These are phyloP conservation scores for Dendrocincla fuliginosa DNA, from an alignment of 2,797 vertebrate species.

Conservation along the genomic window DNA sequence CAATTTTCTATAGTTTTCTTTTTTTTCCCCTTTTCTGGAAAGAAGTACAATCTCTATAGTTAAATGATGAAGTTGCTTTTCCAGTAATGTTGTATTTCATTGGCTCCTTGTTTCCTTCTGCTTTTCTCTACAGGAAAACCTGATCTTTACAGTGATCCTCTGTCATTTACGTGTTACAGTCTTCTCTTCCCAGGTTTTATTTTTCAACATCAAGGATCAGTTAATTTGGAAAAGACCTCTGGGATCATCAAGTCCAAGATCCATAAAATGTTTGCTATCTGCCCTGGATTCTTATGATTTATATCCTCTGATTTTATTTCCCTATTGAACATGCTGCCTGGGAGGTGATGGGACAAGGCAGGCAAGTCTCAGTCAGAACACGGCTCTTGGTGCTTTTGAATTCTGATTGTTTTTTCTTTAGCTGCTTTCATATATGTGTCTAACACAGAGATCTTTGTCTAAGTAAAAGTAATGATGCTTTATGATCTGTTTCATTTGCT, in stretches of 20 bases:
- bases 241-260: neutral
- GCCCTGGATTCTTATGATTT: neutral
- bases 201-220: neutral
- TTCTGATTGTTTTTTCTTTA: neutral
- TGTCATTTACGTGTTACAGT: neutral
- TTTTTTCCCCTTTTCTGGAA: neutral
- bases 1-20: too few relatives aligned
- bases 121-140: neutral
- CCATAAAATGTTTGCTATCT: neutral
- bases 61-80: neutral
- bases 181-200: neutral
- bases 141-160: neutral
- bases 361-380: neutral
- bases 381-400: neutral
- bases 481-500: slow-evolving; percentile 17
- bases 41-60: neutral
- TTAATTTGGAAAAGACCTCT: neutral
- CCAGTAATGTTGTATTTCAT: neutral
- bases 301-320: neutral
- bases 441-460: slow-evolving; percentile 1
- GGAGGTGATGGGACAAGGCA: neutral
- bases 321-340: neutral
- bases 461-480: slow-evolving; percentile 33
- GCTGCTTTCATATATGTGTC: neutral
- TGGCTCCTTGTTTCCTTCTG: neutral